Conservation (phyloP, 2,113 vertebrate genomes). For the Chiloscyllium plagiosum region DNA sequence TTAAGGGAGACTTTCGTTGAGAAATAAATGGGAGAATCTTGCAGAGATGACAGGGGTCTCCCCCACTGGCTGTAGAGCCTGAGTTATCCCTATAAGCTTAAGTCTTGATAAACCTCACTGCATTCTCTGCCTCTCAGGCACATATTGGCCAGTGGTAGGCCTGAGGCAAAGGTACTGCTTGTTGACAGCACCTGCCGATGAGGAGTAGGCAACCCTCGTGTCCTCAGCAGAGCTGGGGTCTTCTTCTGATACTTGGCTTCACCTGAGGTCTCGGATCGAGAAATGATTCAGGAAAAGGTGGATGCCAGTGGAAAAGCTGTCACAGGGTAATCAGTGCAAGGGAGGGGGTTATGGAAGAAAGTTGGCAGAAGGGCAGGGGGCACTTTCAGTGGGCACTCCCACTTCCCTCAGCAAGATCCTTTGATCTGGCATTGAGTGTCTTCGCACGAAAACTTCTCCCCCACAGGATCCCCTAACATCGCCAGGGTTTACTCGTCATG, state of each 20-base stretch:
- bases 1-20: no score
- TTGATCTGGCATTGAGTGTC: no score
- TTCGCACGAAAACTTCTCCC: no score
- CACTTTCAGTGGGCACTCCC: no score
- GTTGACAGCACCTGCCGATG: background rate
- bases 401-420: no score
- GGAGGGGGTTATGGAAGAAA: background rate
- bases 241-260: background rate
- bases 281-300: background rate
- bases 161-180: background rate
- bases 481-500: no score
- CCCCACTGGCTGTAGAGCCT: no score
- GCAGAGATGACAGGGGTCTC: no score
- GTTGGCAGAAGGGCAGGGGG: background rate
- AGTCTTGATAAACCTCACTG: background rate
- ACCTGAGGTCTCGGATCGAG: background rate
- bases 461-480: no score
- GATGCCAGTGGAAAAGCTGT: background rate
- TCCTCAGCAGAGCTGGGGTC: no score
- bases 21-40: no score
- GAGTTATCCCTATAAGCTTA: no score
- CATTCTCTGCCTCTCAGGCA: background rate
- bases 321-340: background rate
- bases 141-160: background rate
- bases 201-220: background rate